Evolutionary conservation across 2,113 vertebrate genomes (phyloP), one percentile per base, ranked within the genome.

Genomic region (Vimba vimba): DNA sequence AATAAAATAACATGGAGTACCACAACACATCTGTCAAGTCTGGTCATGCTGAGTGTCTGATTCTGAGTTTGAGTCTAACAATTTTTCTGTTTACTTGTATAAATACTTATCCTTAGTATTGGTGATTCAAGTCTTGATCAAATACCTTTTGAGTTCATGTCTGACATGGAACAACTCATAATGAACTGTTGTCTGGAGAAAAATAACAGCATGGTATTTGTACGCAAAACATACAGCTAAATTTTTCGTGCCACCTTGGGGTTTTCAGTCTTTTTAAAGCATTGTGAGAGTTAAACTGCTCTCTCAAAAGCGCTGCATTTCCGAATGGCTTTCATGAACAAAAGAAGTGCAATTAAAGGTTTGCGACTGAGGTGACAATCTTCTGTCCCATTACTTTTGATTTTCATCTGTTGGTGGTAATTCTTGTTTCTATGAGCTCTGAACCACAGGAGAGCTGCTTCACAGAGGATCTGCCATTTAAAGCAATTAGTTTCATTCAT

Each of bases 331-430:
- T 83, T 89, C 85, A 71, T 82, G 79, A 87, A 90, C 81, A 89
- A 86, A 90, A 85, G 82, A 79, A 57, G 74, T 66, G 84, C 82
- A 90, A 83, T 90, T 88, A 86, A 89, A 86, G 79, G 83, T 86
- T 84, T 50, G 85, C 76, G 81, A 86, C 78, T 86, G 87, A 86
- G 82, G 75, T 80, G 86, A 86, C 76, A 82, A 50, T 84, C 89
- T 89, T 87, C 85, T 84, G 83, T 91, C 88, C 85, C 85, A 68
- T 86, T 89, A 86, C 86, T 89, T 90, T 90, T 91, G 87, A 89
- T 90, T 89, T 84, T 89, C 82, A 87, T 89, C 88, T 83, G 84
- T 85, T 91, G 87, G 87, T 89, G 81, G 88, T 88, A 66, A 88
- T 87, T 89, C 83, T 79, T 55, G 85, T 88, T 90, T 89, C 87